A percentile compares a stretch with the other conserved stretches of the same genome.
phyloP scores from a whole-genome alignment of 2,797 vertebrate genomes.

The Anomalospiza imberbis region DNA sequence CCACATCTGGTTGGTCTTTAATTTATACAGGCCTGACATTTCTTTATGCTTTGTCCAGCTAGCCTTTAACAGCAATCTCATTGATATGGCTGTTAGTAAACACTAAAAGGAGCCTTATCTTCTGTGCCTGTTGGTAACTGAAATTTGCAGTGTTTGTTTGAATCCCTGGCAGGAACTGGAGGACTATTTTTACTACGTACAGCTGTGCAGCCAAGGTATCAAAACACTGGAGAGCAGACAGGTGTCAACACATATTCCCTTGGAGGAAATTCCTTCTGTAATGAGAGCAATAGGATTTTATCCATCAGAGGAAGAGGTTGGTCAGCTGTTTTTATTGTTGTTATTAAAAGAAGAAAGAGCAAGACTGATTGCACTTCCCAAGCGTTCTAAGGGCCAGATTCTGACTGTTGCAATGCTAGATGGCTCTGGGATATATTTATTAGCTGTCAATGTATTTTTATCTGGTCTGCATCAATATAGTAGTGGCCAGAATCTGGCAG shows the following conservation, averaged over 20 bases:
- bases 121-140: neutral
- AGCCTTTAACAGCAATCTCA: neutral
- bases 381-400: neutral
- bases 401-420: neutral
- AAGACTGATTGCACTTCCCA: neutral
- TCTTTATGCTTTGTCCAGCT: neutral
- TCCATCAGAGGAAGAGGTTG: conserved; percentile 88
- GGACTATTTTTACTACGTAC: conserved; percentile 91
- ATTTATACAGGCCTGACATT: neutral
- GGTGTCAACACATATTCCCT: conserved; percentile 79
- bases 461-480: neutral
- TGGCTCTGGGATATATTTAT: neutral
- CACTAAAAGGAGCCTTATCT: conserved; percentile 1
- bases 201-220: conserved; percentile 80
- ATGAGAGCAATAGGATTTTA: conserved; percentile 92
- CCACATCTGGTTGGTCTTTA: neutral
- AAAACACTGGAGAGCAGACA: conserved; percentile 79
- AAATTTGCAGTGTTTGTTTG: neutral
- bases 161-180: conserved; percentile 84
- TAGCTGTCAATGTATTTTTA: neutral
- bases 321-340: neutral
- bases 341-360: neutral
- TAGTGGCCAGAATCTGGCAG: neutral
- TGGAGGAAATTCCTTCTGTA: conserved; percentile 85
- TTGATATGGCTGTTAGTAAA: neutral